These are phyloP conservation scores for Cosmopolites sordidus DNA, from an alignment of 2,888 invertebrate genomes.

Conservation along the genomic window DNA sequence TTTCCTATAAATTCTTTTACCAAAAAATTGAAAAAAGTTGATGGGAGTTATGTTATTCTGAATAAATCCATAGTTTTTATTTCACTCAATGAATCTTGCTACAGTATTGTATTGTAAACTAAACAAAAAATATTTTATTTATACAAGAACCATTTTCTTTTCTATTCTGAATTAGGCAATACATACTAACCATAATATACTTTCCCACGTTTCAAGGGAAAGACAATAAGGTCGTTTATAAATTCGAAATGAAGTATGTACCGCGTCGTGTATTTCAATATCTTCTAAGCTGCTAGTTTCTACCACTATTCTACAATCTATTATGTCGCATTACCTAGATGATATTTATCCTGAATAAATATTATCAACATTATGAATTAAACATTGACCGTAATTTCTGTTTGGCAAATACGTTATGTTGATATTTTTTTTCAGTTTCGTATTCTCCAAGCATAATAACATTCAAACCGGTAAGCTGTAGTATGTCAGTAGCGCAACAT, in stretches of 20 bases:
- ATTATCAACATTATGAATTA: neutral
- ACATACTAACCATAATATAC: no score
- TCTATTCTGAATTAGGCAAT: no score
- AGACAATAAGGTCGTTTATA: no score
- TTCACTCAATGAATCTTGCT: no score
- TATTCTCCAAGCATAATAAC: neutral
- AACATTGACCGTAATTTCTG: neutral
- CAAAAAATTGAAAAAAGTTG: no score
- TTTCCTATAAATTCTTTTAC: no score
- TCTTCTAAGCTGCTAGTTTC: neutral
- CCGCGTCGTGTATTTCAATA: neutral
- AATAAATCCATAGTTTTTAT: no score
- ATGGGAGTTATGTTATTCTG: no score
- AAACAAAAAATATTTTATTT: no score
- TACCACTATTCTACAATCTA: neutral
- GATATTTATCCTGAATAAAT: neutral
- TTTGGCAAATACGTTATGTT: neutral
- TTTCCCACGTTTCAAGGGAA: no score
- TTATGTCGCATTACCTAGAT: neutral
- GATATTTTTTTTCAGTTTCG: neutral
- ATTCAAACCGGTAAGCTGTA: neutral
- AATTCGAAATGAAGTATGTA: neutral
- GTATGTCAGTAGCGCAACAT: neutral
- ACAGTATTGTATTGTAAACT: no score
- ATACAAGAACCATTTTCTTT: no score